phyloP scores from a whole-genome alignment of 2,797 vertebrate species.

The Gila robusta region DNA sequence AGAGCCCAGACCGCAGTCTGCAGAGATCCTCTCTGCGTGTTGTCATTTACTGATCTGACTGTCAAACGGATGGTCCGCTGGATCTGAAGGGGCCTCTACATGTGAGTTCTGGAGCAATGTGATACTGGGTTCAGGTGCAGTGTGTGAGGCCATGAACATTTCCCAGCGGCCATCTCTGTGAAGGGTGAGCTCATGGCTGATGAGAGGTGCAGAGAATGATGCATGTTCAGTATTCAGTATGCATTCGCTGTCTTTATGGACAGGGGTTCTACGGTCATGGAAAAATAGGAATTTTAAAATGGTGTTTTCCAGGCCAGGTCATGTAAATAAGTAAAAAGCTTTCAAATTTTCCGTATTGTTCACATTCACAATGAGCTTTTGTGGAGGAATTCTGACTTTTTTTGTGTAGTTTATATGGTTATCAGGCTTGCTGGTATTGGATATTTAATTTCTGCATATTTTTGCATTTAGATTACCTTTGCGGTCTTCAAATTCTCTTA shows the following conservation, averaged over 20 bases:
- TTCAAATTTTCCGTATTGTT: not conserved
- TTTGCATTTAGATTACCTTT: not conserved
- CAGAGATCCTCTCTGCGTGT: slow-evolving; percentile 30
- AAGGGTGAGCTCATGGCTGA: slow-evolving; percentile 22
- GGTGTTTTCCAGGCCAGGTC: not conserved
- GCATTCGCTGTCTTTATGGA: not conserved
- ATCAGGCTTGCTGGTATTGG: not conserved
- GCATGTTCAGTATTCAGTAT: not conserved
- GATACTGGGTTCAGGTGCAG: slow-evolving; percentile 48
- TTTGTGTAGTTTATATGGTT: not conserved
- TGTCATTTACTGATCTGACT: slow-evolving; percentile 33
- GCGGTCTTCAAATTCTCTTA: not conserved
- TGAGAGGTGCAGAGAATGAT: slow-evolving; percentile 3
- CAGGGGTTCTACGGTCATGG: not conserved
- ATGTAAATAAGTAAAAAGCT: not conserved
- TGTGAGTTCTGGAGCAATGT: slow-evolving; percentile 10
- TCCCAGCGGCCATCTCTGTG: slow-evolving; percentile 21
- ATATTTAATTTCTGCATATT: not conserved
- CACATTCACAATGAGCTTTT: not conserved
- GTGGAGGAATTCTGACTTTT: not conserved
- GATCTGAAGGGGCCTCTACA: slow-evolving; percentile 8
- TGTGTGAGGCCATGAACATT: slow-evolving; percentile 23
- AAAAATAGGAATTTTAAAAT: not conserved
- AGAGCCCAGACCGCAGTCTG: slow-evolving; percentile 17
- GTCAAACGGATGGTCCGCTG: slow-evolving; percentile 27